These are phyloP conservation scores for Apodemia mormo DNA, from an alignment of 2,888 invertebrate species.

Conservation along the genomic window DNA sequence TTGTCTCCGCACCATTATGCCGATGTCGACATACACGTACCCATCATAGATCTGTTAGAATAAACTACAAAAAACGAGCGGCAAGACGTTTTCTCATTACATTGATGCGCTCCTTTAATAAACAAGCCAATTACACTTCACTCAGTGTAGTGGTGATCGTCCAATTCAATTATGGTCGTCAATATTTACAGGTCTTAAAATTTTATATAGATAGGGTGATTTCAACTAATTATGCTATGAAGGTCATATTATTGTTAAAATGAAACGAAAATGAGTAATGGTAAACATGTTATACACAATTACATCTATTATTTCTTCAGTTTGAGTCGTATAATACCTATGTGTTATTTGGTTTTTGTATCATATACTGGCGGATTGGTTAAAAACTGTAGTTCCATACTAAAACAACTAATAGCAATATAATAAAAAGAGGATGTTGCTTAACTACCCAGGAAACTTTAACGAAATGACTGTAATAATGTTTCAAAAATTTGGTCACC, in stretches of 20 bases:
- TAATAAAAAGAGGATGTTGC: too few species aligned
- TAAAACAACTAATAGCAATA: too few species aligned
- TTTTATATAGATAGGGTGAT: background rate
- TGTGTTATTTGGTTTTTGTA: background rate
- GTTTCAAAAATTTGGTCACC: too few species aligned
- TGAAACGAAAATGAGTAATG: background rate
- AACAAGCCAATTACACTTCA: constrained; percentile 37
- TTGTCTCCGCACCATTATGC: constrained; percentile 72
- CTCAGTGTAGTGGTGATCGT: background rate
- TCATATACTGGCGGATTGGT: too few species aligned
- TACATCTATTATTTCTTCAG: background rate
- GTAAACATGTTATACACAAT: background rate
- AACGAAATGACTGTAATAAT: too few species aligned
- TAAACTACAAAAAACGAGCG: constrained; percentile 55
- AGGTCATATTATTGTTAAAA: background rate
- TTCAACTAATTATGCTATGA: constrained; percentile 2
- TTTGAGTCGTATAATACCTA: background rate
- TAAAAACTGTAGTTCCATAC: too few species aligned
- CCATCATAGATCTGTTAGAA: constrained; percentile 67
- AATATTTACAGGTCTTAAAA: background rate
- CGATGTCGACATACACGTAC: constrained; percentile 59
- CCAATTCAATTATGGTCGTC: background rate
- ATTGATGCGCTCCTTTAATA: constrained; percentile 39
- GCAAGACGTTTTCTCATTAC: constrained; percentile 48
- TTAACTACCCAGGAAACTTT: too few species aligned